phyloP scores from a whole-genome alignment of 2,888 invertebrate genomes.

The Allolobophora icterica region DNA sequence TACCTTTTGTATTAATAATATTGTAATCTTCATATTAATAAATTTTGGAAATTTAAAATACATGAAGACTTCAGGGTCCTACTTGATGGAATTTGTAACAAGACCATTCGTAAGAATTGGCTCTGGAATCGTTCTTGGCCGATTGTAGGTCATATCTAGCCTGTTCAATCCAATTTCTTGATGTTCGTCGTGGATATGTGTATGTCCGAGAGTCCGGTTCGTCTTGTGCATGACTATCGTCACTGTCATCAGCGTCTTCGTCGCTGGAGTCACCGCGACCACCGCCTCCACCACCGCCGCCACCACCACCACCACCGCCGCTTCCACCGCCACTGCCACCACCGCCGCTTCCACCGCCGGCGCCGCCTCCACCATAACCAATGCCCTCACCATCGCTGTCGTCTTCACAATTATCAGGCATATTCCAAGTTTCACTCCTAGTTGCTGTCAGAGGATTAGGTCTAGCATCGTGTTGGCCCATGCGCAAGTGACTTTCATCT shows the following conservation, averaged over 20 bases:
- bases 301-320: background rate
- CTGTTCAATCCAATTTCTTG: background rate
- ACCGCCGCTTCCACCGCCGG: too few relatives aligned
- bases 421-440: background rate
- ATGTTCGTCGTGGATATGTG: background rate
- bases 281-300: background rate
- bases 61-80: background rate
- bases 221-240: background rate
- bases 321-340: too few relatives aligned
- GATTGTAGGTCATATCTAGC: background rate
- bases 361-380: too few relatives aligned
- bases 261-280: background rate
- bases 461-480: background rate
- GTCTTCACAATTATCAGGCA: background rate
- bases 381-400: too few relatives aligned
- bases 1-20: background rate
- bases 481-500: background rate
- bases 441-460: background rate
- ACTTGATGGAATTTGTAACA: conserved; percentile 24
- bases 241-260: background rate
- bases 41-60: background rate
- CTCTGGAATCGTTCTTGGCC: background rate
- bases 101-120: background rate
- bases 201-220: background rate
- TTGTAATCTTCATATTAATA: background rate